A percentile compares a stretch with the other conserved stretches of the same genome.
phyloP scores from a whole-genome alignment of 2,113 vertebrate species.

The Anolis sagrei region DNA sequence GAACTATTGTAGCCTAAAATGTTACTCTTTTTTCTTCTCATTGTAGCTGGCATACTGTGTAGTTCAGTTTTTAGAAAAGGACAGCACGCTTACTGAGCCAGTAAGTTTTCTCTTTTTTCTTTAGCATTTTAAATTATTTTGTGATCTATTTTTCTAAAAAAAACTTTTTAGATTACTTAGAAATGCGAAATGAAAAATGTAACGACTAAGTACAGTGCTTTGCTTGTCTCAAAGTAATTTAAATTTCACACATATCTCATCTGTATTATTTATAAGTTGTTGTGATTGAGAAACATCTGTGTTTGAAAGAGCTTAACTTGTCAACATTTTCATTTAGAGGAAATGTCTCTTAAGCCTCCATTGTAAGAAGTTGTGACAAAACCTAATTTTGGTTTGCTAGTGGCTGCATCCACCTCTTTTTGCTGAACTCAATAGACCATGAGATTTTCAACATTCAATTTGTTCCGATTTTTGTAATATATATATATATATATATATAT shows the following conservation, averaged over 20 bases:
- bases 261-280: not conserved
- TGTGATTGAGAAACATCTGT: not conserved
- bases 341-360: not conserved
- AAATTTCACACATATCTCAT: not conserved
- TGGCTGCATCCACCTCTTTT: not conserved
- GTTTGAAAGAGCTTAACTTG: not conserved
- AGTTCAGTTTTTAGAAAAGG: constrained; percentile 97
- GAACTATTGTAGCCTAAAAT: not conserved
- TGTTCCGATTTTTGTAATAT: not conserved
- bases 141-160: not conserved
- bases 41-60: constrained; percentile 95
- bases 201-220: not conserved
- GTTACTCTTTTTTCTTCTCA: constrained; percentile 44
- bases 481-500: too few relatives aligned
- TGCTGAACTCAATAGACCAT: not conserved
- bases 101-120: constrained; percentile 75
- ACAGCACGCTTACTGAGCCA: constrained; percentile 97
- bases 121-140: not conserved
- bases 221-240: not conserved
- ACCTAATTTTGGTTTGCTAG: not conserved
- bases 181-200: not conserved
- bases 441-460: not conserved
- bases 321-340: not conserved
- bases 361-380: not conserved
- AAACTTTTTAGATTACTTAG: not conserved